Evolutionary conservation across 1,140 invertebrate genomes (phyloP).

Genomic region (Drosophila kurseongensis): DNA sequence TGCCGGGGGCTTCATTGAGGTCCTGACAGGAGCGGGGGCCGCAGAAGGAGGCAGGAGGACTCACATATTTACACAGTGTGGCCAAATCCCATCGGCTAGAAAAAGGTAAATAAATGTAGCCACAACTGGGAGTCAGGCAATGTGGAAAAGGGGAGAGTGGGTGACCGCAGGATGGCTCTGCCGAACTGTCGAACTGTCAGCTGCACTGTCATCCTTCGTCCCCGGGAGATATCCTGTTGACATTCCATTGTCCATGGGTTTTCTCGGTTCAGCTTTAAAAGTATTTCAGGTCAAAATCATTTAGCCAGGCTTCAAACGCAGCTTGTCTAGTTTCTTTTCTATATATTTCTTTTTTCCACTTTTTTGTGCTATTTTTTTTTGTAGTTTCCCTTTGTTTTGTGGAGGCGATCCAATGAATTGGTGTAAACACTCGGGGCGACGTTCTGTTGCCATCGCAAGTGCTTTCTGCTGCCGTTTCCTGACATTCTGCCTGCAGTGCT

Average conservation of each 20-base stretch:
- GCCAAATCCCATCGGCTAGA: slow-evolving; percentile 48
- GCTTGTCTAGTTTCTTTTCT: slow-evolving; percentile 15
- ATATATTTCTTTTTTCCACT: slow-evolving; percentile 8
- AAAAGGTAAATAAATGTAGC: slow-evolving; percentile 64
- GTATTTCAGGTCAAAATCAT: slow-evolving; percentile 39
- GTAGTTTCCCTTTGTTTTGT: slow-evolving; percentile 14
- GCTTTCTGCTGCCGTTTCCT: slow-evolving; percentile 70
- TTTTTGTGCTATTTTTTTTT: slow-evolving; percentile 11
- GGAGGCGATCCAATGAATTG: slow-evolving; percentile 65
- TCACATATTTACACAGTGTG: slow-evolving; percentile 64
- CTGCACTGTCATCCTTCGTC: slow-evolving; percentile 24
- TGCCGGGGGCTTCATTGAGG: slow-evolving; percentile 1
- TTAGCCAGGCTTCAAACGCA: slow-evolving; percentile 11
- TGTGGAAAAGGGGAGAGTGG: not conserved
- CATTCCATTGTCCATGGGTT: slow-evolving; percentile 22
- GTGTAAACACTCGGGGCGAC: slow-evolving; percentile 57
- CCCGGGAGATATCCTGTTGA: slow-evolving; percentile 20
- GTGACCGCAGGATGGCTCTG: slow-evolving; percentile 21
- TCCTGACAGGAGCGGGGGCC: not conserved
- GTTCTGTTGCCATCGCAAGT: slow-evolving; percentile 63
- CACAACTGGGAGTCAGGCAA: slow-evolving; percentile 25
- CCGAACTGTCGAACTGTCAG: slow-evolving; percentile 34
- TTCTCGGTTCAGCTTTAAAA: slow-evolving; percentile 46
- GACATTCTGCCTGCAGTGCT: slow-evolving; percentile 72
- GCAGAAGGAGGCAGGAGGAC: not conserved